Percentiles rank a stretch among this genome's conserved stretches.
These are phyloP conservation scores for Isurus oxyrinchus DNA, from an alignment of 2,113 vertebrate species.

Conservation along the genomic window DNA sequence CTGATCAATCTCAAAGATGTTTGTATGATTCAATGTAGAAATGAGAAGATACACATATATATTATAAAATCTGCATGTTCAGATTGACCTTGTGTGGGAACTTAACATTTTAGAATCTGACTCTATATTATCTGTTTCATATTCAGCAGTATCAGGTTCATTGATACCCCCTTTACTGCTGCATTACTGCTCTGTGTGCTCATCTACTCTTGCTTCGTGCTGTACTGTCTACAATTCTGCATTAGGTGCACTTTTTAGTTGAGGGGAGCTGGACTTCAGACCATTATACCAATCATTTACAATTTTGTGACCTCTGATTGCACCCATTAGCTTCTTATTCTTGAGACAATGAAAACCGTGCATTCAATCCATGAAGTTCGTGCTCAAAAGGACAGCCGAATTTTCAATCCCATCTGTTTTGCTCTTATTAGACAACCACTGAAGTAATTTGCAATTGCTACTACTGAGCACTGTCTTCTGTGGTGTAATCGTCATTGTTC, in stretches of 20 bases:
- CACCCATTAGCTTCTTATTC: neutral
- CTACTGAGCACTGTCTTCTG: conserved; percentile 14
- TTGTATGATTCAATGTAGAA: neutral
- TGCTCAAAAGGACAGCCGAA: neutral
- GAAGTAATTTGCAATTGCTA: neutral
- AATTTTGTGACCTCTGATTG: neutral
- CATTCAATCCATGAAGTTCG: neutral
- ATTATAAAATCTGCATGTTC: neutral
- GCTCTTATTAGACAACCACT: neutral
- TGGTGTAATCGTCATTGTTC: conserved; percentile 18
- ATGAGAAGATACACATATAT: neutral
- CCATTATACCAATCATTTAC: neutral
- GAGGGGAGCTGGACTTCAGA: neutral
- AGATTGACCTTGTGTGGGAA: neutral
- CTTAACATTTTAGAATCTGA: neutral
- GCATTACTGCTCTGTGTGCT: neutral
- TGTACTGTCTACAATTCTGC: neutral
- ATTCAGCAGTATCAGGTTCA: neutral
- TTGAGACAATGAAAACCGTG: neutral
- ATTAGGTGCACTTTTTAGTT: neutral
- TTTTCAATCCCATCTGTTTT: neutral
- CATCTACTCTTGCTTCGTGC: neutral
- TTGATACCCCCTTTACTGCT: neutral
- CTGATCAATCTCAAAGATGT: neutral
- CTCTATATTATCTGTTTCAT: neutral